Base-by-base conservation (phyloP, 2,888 invertebrate species). In the Campoletis raptor region DNA sequence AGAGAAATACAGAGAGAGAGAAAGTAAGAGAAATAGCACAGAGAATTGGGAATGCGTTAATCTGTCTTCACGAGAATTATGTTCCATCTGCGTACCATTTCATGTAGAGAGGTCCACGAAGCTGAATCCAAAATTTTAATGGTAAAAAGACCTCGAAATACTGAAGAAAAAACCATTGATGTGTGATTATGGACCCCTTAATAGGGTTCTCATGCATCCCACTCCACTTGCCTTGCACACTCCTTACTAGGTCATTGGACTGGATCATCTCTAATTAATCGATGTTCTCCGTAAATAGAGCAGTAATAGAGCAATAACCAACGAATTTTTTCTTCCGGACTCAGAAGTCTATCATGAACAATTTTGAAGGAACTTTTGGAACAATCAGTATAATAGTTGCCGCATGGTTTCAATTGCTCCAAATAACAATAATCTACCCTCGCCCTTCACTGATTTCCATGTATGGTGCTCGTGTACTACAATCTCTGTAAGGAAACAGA, bases 371-470 rank as follows among this genome's bases (percentile, higher is more conserved):
- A 30, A 61, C 30, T 61, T 61, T 61, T 61, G 30, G 6, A 61
- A 61, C 15, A 30, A 30, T 61, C 61, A 30, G 66, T 61, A 45
- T n/a, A 42, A 30, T 45, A 42, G 30, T 42, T 45, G 40, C 6
- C 30, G 42, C 15, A 48, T 52, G n/a, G 52, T 78, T 67, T 73
- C 45, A 54, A 54, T 78, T 36, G 69, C 52, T 74, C 70, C 72
- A 83, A 83, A 76, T 64, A 66, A 83, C 83, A 86, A 86, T 86
- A 66, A 80, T 77, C 48, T 36, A 42, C 83, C 57, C 40, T 45
- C 64, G 30, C 69, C 42, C 37, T 52, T 18, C 54, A 12, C 37
- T 42, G 24, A 30, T 45, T 74, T 8, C 37, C 21, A 52, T 4
- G 30, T 69, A 30, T 21, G 40, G 10, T 18, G 36, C n/a, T 42